Evolutionary conservation across 2,888 invertebrate species (phyloP).

Genomic region (Chloroclystis v-ata): DNA sequence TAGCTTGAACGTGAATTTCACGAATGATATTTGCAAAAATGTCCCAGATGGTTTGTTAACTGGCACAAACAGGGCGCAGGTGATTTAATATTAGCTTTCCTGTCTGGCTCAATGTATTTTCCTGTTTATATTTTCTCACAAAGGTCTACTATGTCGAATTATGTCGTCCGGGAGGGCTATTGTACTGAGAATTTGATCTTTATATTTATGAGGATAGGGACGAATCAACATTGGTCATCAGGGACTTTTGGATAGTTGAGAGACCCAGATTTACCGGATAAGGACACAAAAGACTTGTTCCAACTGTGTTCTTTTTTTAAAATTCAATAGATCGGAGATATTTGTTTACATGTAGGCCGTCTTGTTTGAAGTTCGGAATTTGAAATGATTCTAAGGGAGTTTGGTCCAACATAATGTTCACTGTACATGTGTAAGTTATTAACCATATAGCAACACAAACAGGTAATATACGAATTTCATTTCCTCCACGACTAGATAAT

Average conservation of each 20-base stretch:
- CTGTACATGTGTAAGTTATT: too few relatives aligned
- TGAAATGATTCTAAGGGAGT: background rate
- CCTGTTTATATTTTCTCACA: constrained; percentile 14
- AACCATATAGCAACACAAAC: too few relatives aligned
- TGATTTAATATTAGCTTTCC: constrained; percentile 20
- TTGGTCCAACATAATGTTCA: background rate
- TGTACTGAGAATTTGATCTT: constrained; percentile 3
- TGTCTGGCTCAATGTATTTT: constrained; percentile 16
- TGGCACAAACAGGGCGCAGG: constrained; percentile 20
- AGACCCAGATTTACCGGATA: background rate
- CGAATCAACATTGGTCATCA: constrained; percentile 1
- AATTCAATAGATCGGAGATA: too few relatives aligned
- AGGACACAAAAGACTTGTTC: background rate
- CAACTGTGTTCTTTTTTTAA: too few relatives aligned
- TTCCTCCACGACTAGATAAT: too few relatives aligned
- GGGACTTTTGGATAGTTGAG: background rate
- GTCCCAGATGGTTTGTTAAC: constrained; percentile 21
- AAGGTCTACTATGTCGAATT: constrained; percentile 1
- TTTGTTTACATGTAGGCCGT: too few relatives aligned
- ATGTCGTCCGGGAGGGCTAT: background rate
- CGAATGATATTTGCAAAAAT: constrained; percentile 10
- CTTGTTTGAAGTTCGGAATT: background rate
- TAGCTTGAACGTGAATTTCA: constrained; percentile 4
- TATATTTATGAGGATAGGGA: background rate
- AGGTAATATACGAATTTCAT: too few relatives aligned